phyloP scores from a whole-genome alignment of 2,797 vertebrate genomes.

The Cuniculus paca region DNA sequence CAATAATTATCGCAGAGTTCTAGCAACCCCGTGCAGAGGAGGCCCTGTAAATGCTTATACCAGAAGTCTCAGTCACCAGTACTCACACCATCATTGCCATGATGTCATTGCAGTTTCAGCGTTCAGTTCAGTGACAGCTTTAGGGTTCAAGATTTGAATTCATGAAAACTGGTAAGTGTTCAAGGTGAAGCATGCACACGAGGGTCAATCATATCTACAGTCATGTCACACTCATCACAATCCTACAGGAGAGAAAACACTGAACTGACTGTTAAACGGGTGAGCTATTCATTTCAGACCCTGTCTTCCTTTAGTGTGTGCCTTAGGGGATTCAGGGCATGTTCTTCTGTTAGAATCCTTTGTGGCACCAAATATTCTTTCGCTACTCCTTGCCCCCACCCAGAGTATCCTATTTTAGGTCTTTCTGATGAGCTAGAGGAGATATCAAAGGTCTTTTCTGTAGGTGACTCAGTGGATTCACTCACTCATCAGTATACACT shows the following conservation, averaged over 20 bases:
- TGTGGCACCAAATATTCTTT: not conserved
- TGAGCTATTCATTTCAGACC: conserved; percentile 70
- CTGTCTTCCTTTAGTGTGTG: conserved; percentile 9
- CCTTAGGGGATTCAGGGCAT: not conserved
- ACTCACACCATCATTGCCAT: not conserved
- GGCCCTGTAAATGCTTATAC: not conserved
- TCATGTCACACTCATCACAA: conserved; percentile 75
- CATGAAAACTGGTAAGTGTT: conserved; percentile 27
- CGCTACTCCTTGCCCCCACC: not conserved
- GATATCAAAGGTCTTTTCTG: not conserved
- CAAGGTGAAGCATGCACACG: conserved; percentile 72
- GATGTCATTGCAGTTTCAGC: conserved; percentile 46
- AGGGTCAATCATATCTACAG: conserved; percentile 78
- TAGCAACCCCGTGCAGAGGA: conserved; percentile 33
- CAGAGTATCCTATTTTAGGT: conserved; percentile 6
- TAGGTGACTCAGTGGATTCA: not conserved
- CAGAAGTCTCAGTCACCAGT: not conserved
- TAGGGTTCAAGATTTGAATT: conserved; percentile 79
- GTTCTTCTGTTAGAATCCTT: not conserved
- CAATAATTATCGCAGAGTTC: conserved; percentile 52
- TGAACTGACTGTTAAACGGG: conserved; percentile 66
- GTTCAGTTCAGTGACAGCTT: conserved; percentile 65
- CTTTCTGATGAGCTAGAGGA: not conserved
- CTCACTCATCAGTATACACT: not conserved
- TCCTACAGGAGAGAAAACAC: conserved; percentile 80